Evolutionary conservation across 2,113 vertebrate genomes (phyloP), one percentile per base, ranked within the genome.

Genomic region (Saccopteryx bilineata): DNA sequence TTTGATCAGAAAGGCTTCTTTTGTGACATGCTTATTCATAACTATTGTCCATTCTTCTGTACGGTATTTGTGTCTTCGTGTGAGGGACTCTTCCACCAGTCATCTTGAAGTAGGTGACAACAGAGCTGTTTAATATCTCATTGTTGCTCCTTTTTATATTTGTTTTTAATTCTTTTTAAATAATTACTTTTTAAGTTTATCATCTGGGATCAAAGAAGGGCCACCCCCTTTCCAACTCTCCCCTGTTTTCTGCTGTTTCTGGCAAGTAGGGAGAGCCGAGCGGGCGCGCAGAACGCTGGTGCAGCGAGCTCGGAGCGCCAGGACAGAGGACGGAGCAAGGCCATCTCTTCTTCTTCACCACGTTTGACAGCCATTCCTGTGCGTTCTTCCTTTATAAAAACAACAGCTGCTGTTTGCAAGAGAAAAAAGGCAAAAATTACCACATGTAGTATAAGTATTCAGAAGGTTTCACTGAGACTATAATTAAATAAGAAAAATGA

Each of bases 131-230:
- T 39, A 48, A 24, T 21, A 21, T 48, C 21, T 88, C 54, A 54
- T 33, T 0, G 0, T 63, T 72, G 24, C 33, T 69, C 18, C 24
- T 60, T 91, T 86, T 65, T 89, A 13, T 31, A 54, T 78, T 66
- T 90, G 58, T 46, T 50, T 95, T 93, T 84, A 19, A 48, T 84
- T 75, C 54, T 80, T 9, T 87, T 79, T 75, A 87, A 76, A 31
- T 58, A 26, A 61, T 93, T 75, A 9, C 58, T 75, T 88, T 69
- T 61, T 75, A 87, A 83, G 33, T 75, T 68, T 82, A 48, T 92
- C 21, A 48, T 75, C 26, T 81, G 81, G 90, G 81, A 85, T 85
- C 79, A 93, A 72, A 72, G 69, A 87, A 95, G 54, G 39, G 31
- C 15, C 23, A 10, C 39, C 58, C 24, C 61, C 15, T 61, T 76